A percentile compares a stretch with the other conserved stretches of the same genome.
Evolutionary conservation across 2,797 vertebrate genomes (phyloP).

Genomic region (Martes flavigula): DNA sequence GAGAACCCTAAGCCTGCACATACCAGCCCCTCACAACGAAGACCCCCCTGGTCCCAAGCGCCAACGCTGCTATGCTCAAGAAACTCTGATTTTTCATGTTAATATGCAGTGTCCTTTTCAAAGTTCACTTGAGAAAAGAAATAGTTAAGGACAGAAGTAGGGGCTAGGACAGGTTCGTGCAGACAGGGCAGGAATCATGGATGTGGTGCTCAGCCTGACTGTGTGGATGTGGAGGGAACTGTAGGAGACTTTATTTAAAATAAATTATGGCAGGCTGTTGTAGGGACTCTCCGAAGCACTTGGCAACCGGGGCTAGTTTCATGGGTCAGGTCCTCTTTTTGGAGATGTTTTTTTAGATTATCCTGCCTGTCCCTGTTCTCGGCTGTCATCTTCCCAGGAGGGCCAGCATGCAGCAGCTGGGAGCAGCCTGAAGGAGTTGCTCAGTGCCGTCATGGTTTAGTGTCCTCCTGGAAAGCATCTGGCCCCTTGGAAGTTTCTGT

Average conservation of each 20-base stretch:
- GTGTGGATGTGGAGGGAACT: accelerated
- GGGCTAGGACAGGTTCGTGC: background rate
- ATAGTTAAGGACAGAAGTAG: background rate
- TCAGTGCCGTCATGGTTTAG: background rate
- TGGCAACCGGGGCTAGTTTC: background rate
- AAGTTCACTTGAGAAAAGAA: background rate
- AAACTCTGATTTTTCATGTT: background rate
- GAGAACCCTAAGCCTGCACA: accelerated
- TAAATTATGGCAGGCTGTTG: accelerated
- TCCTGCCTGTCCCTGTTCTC: no score
- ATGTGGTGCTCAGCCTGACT: accelerated
- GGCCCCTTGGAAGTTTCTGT: background rate
- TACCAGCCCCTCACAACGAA: background rate
- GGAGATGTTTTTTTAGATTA: background rate
- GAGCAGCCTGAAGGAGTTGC: background rate
- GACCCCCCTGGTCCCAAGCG: background rate
- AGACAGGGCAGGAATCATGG: background rate
- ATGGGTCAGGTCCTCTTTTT: background rate
- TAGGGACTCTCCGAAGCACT: accelerated
- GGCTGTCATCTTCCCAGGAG: background rate
- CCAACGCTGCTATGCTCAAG: background rate
- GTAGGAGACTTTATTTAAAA: background rate
- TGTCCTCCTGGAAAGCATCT: background rate
- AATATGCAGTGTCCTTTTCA: background rate
- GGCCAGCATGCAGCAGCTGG: accelerated